These are phyloP conservation scores for Callyntrura sp. DNA, from an alignment of 2,888 invertebrate genomes.

Conservation along the genomic window DNA sequence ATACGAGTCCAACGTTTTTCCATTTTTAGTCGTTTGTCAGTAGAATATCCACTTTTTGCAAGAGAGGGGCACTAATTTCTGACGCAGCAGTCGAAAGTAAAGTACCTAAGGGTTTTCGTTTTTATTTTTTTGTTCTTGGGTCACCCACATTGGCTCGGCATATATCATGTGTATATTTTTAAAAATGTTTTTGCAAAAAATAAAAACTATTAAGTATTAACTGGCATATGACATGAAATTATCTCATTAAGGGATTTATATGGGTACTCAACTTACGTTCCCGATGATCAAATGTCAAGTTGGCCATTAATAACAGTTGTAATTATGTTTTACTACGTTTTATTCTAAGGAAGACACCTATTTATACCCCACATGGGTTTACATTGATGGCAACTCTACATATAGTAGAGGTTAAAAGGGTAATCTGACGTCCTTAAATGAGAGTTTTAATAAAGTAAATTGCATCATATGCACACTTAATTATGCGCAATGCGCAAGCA, in stretches of 20 bases:
- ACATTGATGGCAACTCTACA: neutral
- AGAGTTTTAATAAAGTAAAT: neutral
- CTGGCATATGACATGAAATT: neutral
- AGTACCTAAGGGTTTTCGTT: neutral
- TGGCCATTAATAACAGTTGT: slow-evolving; percentile 23
- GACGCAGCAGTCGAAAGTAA: neutral
- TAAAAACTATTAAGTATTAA: neutral
- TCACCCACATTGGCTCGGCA: no score
- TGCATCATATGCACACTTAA: neutral
- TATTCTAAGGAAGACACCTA: slow-evolving; percentile 25
- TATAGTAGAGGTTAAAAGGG: slow-evolving; percentile 13
- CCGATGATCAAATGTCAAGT: slow-evolving; percentile 58
- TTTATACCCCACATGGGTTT: neutral
- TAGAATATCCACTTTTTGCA: neutral
- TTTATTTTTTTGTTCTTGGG: no score
- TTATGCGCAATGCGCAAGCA: slow-evolving; percentile 35
- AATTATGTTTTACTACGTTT: no score
- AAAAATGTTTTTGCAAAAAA: no score
- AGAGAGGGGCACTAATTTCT: neutral
- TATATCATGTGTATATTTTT: no score
- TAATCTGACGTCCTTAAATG: neutral
- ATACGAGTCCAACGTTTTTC: slow-evolving; percentile 39
- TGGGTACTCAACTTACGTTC: neutral
- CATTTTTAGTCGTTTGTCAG: neutral
- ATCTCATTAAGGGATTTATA: neutral